Evolutionary conservation across 2,113 vertebrate genomes (phyloP), one percentile per base, ranked within the genome.

Genomic region (Pyxicephalus adspersus): DNA sequence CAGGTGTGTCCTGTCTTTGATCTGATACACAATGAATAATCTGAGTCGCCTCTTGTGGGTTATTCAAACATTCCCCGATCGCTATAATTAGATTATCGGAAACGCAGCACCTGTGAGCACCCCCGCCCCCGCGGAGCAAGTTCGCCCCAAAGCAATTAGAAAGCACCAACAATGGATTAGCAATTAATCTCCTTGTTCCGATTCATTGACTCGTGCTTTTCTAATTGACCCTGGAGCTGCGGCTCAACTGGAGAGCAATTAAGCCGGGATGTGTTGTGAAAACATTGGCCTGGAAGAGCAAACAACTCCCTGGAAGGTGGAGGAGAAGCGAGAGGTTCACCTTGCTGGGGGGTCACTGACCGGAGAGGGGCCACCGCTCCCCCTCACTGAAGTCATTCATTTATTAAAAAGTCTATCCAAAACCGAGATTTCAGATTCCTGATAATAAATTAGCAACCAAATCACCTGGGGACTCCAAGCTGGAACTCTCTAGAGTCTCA

Each of bases 111-210:
- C 78, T 52, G 78, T 15, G 38, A 25, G 5, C 34, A 23, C 20
- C 17, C 29, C 6, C 17, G n/a, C 25, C 23, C 65, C 4, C 23
- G 51, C 23, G 60, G 66, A 5, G 19, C 58, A 54, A 7, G 58
- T 23, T 58, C 7, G 77, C 54, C 66, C 45, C 67, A 54, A 31
- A 80, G 78, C 78, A 80, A 80, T 80, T 80, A 80, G 57, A 23
- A 72, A 28, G n/a, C 67, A 72, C 66, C 78, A 80, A 80, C 78
- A 72, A 80, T 80, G 78, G 78, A 72, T 80, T 80, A 71, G 19
- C 67, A 80, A 80, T 80, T 72, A 63, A 72, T 72, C 52, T 64
- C 64, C 67, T 61, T 64, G 25, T 80, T 80, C 67, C 78, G 26
- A 80, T 80, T 80, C 77, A 80, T 71, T 80, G 66, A 80, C 78